phyloP scores from a whole-genome alignment of 2,113 vertebrate genomes.

The Acanthisitta chloris region DNA sequence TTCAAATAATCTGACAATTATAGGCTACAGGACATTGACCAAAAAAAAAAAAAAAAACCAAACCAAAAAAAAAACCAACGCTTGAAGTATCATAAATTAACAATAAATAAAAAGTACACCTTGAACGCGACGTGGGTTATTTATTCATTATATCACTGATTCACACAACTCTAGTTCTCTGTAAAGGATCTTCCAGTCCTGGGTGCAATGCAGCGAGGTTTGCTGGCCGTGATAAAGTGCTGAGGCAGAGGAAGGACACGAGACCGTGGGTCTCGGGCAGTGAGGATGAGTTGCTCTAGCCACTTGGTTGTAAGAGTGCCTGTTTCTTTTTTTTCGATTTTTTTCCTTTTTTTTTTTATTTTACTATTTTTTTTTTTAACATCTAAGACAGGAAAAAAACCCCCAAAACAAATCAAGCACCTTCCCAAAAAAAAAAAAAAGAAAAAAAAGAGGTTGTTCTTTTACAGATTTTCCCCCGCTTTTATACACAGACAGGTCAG shows the following conservation, averaged over 20 bases:
- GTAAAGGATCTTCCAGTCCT: constrained; percentile 42
- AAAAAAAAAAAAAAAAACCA: too few species aligned
- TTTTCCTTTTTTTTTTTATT: neutral
- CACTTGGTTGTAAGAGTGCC: constrained; percentile 30
- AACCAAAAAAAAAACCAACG: too few species aligned
- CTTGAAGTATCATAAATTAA: constrained; percentile 66
- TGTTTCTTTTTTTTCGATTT: neutral
- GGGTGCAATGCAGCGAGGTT: constrained; percentile 50
- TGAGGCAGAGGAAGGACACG: constrained; percentile 62
- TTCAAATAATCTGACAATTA: neutral
- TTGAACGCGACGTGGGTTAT: neutral
- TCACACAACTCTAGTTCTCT: neutral
- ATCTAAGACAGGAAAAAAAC: constrained; percentile 23
- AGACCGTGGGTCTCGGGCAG: constrained; percentile 42
- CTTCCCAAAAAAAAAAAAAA: too few species aligned
- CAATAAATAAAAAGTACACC: constrained; percentile 50
- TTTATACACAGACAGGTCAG: constrained; percentile 60
- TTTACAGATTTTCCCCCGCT: constrained; percentile 61
- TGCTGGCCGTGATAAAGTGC: constrained; percentile 77
- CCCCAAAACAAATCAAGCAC: constrained; percentile 31
- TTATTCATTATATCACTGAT: constrained; percentile 20
- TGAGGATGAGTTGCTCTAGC: constrained; percentile 50
- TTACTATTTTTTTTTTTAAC: neutral
- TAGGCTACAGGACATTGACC: constrained; percentile 50
- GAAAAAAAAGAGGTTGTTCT: neutral